These are phyloP conservation scores for Rhamphomyia laevipes DNA, from an alignment of 2,888 invertebrate genomes.

Conservation along the genomic window DNA sequence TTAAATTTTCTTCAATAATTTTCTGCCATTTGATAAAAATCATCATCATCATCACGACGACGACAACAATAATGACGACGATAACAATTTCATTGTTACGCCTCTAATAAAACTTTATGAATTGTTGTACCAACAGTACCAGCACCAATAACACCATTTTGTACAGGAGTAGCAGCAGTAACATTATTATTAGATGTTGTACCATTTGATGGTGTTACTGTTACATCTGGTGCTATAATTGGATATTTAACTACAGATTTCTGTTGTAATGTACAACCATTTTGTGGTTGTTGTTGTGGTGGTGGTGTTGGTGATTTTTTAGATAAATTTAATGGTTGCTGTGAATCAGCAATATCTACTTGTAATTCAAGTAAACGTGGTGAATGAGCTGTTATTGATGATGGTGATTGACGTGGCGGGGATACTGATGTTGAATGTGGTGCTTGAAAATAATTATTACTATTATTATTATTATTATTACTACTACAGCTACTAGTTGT, in stretches of 20 bases:
- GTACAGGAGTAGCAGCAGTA: slow-evolving; percentile 13
- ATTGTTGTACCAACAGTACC: slow-evolving; percentile 19
- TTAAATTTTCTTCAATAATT: no score
- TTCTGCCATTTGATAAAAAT: no score
- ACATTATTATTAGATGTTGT: slow-evolving; percentile 16
- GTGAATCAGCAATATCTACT: slow-evolving; percentile 69
- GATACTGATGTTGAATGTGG: slow-evolving; percentile 39
- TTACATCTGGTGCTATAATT: slow-evolving; percentile 33
- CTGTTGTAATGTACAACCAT: slow-evolving; percentile 9
- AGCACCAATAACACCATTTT: slow-evolving; percentile 21
- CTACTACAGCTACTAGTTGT: slow-evolving; percentile 21
- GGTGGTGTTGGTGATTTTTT: slow-evolving; percentile 72
- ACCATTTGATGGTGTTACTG: slow-evolving; percentile 26
- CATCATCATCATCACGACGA: not conserved
- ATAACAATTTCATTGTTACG: slow-evolving; percentile 40
- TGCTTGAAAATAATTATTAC: slow-evolving; percentile 37
- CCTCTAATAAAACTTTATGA: slow-evolving; percentile 51
- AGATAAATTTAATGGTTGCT: slow-evolving; percentile 79
- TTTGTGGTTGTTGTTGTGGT: slow-evolving; percentile 44
- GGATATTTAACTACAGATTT: slow-evolving; percentile 33
- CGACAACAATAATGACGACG: not conserved
- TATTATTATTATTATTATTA: slow-evolving; percentile 13
- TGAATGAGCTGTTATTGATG: slow-evolving; percentile 30
- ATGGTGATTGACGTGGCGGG: slow-evolving; percentile 39
- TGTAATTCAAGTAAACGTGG: slow-evolving; percentile 60